Evolutionary conservation across 2,888 invertebrate genomes (phyloP).

Genomic region (Agrotis segetum): DNA sequence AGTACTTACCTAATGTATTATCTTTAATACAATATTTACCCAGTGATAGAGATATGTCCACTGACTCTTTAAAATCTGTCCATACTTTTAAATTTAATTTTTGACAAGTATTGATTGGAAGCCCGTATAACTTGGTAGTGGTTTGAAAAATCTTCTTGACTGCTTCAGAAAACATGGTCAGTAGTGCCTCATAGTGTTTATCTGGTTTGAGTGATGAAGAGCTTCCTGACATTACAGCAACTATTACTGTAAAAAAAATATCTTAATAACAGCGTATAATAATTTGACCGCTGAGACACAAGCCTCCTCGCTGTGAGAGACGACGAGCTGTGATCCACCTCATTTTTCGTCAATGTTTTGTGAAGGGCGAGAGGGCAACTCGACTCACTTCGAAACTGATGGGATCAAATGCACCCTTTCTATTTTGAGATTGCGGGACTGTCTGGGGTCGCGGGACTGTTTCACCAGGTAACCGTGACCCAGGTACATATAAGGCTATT

Average conservation of each 20-base stretch:
- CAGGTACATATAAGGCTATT: no score
- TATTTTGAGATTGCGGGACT: no score
- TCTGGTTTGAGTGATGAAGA: constrained; percentile 67
- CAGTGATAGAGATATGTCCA: constrained; percentile 91
- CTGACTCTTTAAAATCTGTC: constrained; percentile 93
- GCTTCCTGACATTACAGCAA: constrained; percentile 87
- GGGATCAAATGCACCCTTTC: no score
- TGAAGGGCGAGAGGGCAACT: no score
- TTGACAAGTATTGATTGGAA: constrained; percentile 93
- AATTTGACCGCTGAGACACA: no score
- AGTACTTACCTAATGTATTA: neutral
- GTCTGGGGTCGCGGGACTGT: no score
- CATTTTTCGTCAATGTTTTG: no score
- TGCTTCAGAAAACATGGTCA: constrained; percentile 91
- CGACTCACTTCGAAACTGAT: no score
- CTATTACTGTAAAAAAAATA: constrained; percentile 83
- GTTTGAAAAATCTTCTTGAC: constrained; percentile 94
- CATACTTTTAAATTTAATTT: constrained; percentile 92
- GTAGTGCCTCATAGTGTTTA: constrained; percentile 81
- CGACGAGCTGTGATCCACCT: no score
- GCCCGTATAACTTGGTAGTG: constrained; percentile 92
- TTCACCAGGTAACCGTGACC: no score
- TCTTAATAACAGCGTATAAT: no score
- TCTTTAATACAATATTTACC: constrained; percentile 79
- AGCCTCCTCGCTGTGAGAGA: no score